Conservation (phyloP, 2,113 vertebrate genomes). For the Saimiri boliviensis region DNA sequence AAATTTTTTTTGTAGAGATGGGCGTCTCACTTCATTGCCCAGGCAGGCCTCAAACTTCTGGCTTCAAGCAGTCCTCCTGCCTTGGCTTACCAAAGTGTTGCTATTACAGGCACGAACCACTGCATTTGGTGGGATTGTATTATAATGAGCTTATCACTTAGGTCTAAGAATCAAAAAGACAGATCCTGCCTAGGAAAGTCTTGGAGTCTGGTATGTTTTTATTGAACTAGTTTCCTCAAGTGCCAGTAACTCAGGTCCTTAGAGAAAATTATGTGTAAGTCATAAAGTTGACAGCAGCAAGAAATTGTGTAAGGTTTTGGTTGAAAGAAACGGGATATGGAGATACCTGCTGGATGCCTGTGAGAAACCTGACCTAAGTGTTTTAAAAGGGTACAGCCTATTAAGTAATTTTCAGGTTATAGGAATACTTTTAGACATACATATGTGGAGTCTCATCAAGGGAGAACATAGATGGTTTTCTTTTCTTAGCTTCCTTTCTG, state of each 20-base stretch:
- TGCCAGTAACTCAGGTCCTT: neutral
- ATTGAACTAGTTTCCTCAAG: neutral
- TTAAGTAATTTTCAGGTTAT: neutral
- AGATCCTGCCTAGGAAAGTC: neutral
- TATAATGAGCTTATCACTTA: neutral
- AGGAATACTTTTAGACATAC: neutral
- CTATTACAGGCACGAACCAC: too few relatives aligned
- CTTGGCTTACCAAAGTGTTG: too few relatives aligned
- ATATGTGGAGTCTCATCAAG: neutral
- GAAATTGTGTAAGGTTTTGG: neutral
- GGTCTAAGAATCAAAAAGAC: neutral
- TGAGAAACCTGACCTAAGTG: neutral
- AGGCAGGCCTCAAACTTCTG: too few relatives aligned
- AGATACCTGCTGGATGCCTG: neutral
- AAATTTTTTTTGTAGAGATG: too few relatives aligned
- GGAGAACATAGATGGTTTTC: neutral
- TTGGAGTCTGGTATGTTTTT: neutral
- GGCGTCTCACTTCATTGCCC: too few relatives aligned
- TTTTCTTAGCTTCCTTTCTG: neutral
- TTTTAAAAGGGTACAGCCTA: neutral
- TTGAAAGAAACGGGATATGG: neutral
- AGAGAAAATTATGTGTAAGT: neutral
- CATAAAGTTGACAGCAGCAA: slow-evolving; percentile 12
- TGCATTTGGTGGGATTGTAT: neutral
- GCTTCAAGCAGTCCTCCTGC: too few relatives aligned